Base-by-base conservation (phyloP, 2,888 invertebrate species). In the Pseudococcus viburni region DNA sequence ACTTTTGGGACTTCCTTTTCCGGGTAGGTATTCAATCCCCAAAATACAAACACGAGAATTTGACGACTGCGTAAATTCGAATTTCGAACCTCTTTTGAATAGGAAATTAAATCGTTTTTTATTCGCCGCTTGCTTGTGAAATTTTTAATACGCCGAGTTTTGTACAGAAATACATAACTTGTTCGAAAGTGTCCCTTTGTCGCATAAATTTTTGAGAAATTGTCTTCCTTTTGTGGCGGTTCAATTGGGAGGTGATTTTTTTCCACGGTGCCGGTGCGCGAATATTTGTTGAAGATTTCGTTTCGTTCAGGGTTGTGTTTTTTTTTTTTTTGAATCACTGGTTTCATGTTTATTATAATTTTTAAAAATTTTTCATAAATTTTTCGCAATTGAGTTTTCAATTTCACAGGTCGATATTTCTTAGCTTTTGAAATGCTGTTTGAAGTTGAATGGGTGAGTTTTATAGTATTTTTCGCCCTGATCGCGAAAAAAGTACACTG, bases 31-130 rank as follows among this genome's bases (percentile, higher is more conserved):
- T 39, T 86, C 46, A 46, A 68, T 73, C 22, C 64, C 46, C 39
- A 48, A 86, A 86, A 86, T 86, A 73, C 64, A 86, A 86, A 86
- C 64, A 42, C 19, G 86, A 86, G 22, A 73, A 86, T 73, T 86
- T 86, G 86, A 86, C 86, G 73, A 86, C 39, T 86, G 73, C 26
- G 26, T 33, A 26, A 51, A 85, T 55, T 33, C 39, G n/a, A 39
- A 59, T n/a, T 19, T 39, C 59, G 15, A 59, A 59, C 33, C n/a
- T 59, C 85, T 85, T 85, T 85, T 59, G 39, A 59, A 59, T 59
- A 86, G 46, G 73, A 86, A 86, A 86, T 68, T 86, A 73, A 86
- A 86, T 64, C 64, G 59, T 42, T 64, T 73, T 73, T 73, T 73
- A 6, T 39, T 73, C 68, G 8, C 19, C 68, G 26, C 68, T 7